Evolutionary conservation across 2,113 vertebrate species (phyloP), one percentile per base, ranked within the genome.

Genomic region (Carlito syrichta): DNA sequence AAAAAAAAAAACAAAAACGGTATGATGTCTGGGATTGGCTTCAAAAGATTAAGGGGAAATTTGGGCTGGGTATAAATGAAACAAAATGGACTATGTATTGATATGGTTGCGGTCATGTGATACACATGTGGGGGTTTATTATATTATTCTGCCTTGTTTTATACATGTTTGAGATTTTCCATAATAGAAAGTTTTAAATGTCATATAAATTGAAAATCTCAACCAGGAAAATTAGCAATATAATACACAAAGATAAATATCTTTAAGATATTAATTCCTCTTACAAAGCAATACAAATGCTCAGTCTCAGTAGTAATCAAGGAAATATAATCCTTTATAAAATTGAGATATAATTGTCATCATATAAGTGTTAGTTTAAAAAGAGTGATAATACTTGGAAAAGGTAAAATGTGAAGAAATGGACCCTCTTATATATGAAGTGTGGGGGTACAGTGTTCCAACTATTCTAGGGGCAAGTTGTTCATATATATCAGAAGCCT

Each of bases 11-110:
- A n/a, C n/a, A n/a, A n/a, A n/a, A n/a, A n/a, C n/a, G n/a, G n/a
- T n/a, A n/a, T n/a, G 60, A 74, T 92, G 66, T 30, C 63, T 73
- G 68, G 35, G 50, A 89, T 96, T 92, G 90, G 84, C 84, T 87
- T 91, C 86, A 91, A 89, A 88, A 97, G 86, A 81, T 69, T 62
- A 43, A 62, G 22, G 43, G 13, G 32, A 30, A 91, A 50, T 45
- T 32, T 32, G 12, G 27, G 40, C 73, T 32, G 32, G 62, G 27
- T 30, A 56, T 0, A 56, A 50, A 87, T 40, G 22, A 94, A 89
- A 86, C 60, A 48, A 84, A 90, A 89, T n/a, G 30, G 43, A 45
- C 62, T 66, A 6, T 58, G 1, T 69, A 71, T 35, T 43, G 38
- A 86, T 79, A 60, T 11, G 11, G 35, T 30, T 94, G 38, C 76